A percentile compares a stretch with the other conserved stretches of the same genome.
Evolutionary conservation across 2,113 vertebrate species (phyloP).

Genomic region (Phycodurus eques): DNA sequence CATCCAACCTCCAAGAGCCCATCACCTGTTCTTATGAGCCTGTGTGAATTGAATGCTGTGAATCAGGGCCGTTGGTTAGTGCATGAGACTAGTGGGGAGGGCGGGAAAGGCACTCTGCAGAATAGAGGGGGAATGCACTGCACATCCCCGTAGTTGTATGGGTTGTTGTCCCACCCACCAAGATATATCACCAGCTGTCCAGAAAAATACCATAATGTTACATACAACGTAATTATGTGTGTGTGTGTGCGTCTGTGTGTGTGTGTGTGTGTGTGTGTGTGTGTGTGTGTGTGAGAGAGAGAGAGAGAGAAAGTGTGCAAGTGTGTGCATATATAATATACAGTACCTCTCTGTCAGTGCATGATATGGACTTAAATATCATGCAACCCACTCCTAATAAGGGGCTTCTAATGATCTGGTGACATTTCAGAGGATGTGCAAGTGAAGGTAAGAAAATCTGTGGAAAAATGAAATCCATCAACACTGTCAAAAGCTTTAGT

Average conservation of each 20-base stretch:
- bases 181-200: conserved; percentile 58
- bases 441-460: conserved; percentile 16
- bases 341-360: conserved; percentile 2
- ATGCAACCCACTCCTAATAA: conserved; percentile 60
- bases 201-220: conserved; percentile 64
- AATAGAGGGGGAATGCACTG: conserved; percentile 47
- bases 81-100: conserved; percentile 52
- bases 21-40: conserved; percentile 62
- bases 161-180: conserved; percentile 48
- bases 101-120: conserved; percentile 2
- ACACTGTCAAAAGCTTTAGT: conserved; percentile 23
- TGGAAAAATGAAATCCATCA: conserved; percentile 12
- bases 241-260: conserved; percentile 7
- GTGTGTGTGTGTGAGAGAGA: conserved; percentile 1
- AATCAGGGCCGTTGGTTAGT: conserved; percentile 62
- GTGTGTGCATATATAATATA: neutral
- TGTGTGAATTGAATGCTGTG: conserved; percentile 70
- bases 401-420: conserved; percentile 56
- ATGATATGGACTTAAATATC: conserved; percentile 55
- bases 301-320: neutral
- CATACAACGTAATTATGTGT: conserved; percentile 49
- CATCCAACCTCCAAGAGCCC: conserved; percentile 47
- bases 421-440: conserved; percentile 47
- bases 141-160: conserved; percentile 64
- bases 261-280: conserved; percentile 1